Base-by-base conservation (phyloP, 1,140 invertebrate species). In the Zaprionus kolodkinae region DNA sequence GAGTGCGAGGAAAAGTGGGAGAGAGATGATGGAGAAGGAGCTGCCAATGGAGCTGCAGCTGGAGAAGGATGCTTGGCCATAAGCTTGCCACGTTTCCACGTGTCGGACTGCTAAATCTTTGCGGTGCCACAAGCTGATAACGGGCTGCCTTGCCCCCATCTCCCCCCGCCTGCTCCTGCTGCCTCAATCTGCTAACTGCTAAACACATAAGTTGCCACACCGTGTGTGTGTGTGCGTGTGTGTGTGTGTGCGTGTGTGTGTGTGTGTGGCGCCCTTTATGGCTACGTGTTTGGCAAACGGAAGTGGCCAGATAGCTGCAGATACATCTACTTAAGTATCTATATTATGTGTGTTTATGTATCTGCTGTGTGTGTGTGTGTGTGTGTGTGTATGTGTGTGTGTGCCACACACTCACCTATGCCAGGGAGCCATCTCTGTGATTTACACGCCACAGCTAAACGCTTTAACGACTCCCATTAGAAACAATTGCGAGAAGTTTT, bases 221-320 rank as follows among this genome's bases (percentile, higher is more conserved):
- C 35, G 59, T 74, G 65, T 74, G 36, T 70, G 61, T 75, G 61
- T 78, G 73, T 27, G 15, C n/a, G 38, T 33, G 40, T 65, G 60
- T 78, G 73, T 27, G 15, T 21, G 38, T 33, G 40, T 65, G 60
- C 77, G 78, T 73, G 65, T 69, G 43, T 27, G 15, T 21, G 56
- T 45, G 70, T 65, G 68, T 55, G 63, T 40, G 38, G 40, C 59
- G 55, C 57, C 76, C 82, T 88, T 89, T 89, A 84, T 89, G 85
- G 85, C 85, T 89, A 89, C 85, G 85, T 89, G 85, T 89, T 89
- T 89, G 76, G 85, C 85, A 89, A 89, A 81, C 85, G 81, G 86
- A 89, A 89, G 81, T 89, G 86, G 85, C 85, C 86, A 85, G 69
- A 80, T 73, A 70, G 76, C 76, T 50, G 38, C 65, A 76, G 65